Percentiles rank a stretch among this genome's conserved stretches.
phyloP scores from a whole-genome alignment of 2,797 vertebrate species.

The Chelon labrosus region DNA sequence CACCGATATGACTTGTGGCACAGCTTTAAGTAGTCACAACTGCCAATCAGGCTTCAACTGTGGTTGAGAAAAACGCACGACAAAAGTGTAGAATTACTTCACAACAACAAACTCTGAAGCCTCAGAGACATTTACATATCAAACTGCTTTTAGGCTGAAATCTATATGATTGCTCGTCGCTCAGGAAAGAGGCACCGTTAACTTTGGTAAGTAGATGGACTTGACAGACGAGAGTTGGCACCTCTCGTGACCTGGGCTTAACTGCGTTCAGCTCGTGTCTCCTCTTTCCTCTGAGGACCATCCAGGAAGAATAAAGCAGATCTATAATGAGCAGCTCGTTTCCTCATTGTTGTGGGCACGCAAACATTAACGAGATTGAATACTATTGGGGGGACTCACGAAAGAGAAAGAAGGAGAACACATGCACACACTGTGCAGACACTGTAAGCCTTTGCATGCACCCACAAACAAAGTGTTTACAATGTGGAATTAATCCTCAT shows the following conservation, averaged over 20 bases:
- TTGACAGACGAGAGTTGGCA: slow-evolving; percentile 30
- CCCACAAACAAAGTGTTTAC: slow-evolving; percentile 53
- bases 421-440: background rate
- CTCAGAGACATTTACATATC: slow-evolving; percentile 50
- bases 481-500: slow-evolving; percentile 37
- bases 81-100: slow-evolving; percentile 45
- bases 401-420: slow-evolving; percentile 8
- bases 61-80: slow-evolving; percentile 41
- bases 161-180: slow-evolving; percentile 23
- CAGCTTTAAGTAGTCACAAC: slow-evolving; percentile 67
- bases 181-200: slow-evolving; percentile 11
- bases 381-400: slow-evolving; percentile 41
- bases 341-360: slow-evolving; percentile 58
- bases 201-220: slow-evolving; percentile 10
- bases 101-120: slow-evolving; percentile 34
- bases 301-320: slow-evolving; percentile 54
- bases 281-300: slow-evolving; percentile 55
- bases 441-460: slow-evolving; percentile 13
- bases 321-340: slow-evolving; percentile 56
- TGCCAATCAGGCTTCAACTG: slow-evolving; percentile 60
- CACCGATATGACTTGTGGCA: slow-evolving; percentile 63
- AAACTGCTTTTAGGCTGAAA: slow-evolving; percentile 57
- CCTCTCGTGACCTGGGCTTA: slow-evolving; percentile 31
- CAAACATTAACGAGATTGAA: slow-evolving; percentile 48
- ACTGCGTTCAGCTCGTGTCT: slow-evolving; percentile 14